phyloP scores from a whole-genome alignment of 2,797 vertebrate genomes.

The Lerista edwardsae region DNA sequence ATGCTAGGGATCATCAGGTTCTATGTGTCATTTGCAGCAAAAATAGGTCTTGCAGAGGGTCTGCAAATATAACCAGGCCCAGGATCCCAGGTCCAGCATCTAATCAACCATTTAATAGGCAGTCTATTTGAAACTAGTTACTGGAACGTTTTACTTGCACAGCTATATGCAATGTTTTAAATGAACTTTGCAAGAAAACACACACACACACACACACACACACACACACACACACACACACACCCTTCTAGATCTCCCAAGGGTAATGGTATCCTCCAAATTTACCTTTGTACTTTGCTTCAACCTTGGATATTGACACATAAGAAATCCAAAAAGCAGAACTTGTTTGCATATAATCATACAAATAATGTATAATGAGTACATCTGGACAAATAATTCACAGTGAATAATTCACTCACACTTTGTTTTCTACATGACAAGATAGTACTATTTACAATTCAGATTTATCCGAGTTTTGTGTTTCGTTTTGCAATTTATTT shows the following conservation, averaged over 20 bases:
- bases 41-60: too few species aligned
- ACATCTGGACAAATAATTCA: constrained; percentile 68
- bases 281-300: constrained; percentile 48
- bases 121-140: neutral
- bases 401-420: constrained; percentile 66
- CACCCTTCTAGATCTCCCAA: constrained; percentile 2
- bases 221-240: neutral
- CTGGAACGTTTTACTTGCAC: neutral
- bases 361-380: constrained; percentile 59
- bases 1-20: too few species aligned
- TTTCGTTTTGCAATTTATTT: constrained; percentile 37
- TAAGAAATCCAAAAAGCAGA: constrained; percentile 22
- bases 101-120: neutral
- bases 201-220: neutral
- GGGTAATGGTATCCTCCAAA: constrained; percentile 16
- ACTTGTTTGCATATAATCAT: constrained; percentile 61
- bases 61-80: neutral
- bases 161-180: neutral
- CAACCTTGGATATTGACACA: constrained; percentile 32
- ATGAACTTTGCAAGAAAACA: neutral
- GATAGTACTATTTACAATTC: constrained; percentile 49
- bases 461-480: constrained; percentile 30
- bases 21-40: too few species aligned
- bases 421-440: constrained; percentile 22
- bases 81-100: neutral